A percentile compares a stretch with the other conserved stretches of the same genome.
These are phyloP conservation scores for Sphinx pinastri DNA, from an alignment of 2,888 invertebrate species.

Conservation along the genomic window DNA sequence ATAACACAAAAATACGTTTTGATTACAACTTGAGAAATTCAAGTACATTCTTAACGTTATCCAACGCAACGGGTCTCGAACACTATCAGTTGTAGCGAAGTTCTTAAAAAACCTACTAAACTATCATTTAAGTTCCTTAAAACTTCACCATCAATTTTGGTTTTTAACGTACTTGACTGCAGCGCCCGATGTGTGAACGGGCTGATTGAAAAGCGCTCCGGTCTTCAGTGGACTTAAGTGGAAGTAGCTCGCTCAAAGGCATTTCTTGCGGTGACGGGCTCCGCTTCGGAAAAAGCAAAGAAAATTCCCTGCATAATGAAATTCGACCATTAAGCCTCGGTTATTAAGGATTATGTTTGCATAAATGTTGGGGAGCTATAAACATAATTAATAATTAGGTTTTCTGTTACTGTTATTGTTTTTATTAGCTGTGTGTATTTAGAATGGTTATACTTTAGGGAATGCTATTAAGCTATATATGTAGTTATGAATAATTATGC, in stretches of 20 bases:
- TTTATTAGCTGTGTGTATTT: too few species aligned
- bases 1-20: too few species aligned
- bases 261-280: slow-evolving; percentile 17
- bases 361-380: background rate
- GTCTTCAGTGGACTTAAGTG: background rate
- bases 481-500: too few species aligned
- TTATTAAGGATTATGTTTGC: background rate
- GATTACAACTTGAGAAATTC: too few species aligned
- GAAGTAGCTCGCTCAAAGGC: slow-evolving; percentile 13
- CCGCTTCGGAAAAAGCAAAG: slow-evolving; percentile 1
- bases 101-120: too few species aligned
- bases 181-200: slow-evolving; percentile 5
- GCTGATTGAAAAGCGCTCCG: slow-evolving; percentile 13
- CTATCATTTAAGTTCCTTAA: background rate
- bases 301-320: background rate
- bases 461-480: too few species aligned
- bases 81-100: too few species aligned
- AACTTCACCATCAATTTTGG: background rate
- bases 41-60: too few species aligned
- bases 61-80: too few species aligned
- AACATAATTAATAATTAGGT: background rate
- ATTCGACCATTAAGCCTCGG: background rate
- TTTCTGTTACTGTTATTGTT: background rate
- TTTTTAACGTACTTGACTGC: background rate
- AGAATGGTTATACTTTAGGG: too few species aligned